Conservation (phyloP, 2,113 vertebrate species). For the Probosciger aterrimus region DNA sequence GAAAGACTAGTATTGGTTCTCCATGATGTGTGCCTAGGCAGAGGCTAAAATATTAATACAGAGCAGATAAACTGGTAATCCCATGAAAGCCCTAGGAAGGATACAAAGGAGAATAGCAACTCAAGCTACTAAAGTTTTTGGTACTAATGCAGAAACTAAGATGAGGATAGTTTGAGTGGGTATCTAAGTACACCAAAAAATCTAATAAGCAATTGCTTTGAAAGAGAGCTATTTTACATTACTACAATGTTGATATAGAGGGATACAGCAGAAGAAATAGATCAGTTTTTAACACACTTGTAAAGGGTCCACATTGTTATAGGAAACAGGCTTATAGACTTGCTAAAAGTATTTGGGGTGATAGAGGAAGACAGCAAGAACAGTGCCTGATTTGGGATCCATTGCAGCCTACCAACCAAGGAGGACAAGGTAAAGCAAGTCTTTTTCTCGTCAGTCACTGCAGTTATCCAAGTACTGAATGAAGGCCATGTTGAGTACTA, state of each 20-base stretch:
- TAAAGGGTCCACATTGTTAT: neutral
- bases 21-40: neutral
- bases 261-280: neutral
- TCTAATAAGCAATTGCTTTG: neutral
- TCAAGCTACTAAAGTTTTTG: neutral
- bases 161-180: neutral
- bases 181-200: neutral
- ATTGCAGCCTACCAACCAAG: neutral
- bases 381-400: neutral
- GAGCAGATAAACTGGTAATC: neutral
- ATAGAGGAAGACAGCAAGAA: neutral
- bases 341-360: neutral
- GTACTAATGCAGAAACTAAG: neutral
- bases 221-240: neutral
- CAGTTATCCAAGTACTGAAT: neutral
- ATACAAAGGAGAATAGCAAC: neutral
- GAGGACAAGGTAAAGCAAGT: neutral
- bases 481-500: neutral
- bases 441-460: neutral
- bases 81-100: neutral
- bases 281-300: neutral
- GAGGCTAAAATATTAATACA: neutral
- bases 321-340: neutral
- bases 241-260: neutral
- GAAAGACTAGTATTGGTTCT: neutral